These are phyloP conservation scores for Ptilonorhynchus violaceus DNA, from an alignment of 2,113 vertebrate species.

Conservation along the genomic window DNA sequence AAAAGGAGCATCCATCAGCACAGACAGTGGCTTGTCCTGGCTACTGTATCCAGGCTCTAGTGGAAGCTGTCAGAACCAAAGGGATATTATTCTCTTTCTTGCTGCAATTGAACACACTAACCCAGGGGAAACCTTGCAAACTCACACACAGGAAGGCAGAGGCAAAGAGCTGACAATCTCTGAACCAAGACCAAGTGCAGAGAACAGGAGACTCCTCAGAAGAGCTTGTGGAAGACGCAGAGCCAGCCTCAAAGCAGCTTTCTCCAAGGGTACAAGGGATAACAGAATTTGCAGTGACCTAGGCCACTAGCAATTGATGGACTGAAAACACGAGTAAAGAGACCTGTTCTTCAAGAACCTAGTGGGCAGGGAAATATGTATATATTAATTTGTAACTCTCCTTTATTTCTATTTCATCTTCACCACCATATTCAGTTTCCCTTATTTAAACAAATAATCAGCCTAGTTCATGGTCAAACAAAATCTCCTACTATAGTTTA, in stretches of 20 bases:
- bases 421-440: background rate
- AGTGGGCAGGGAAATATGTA: background rate
- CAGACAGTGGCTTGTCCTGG: background rate
- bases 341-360: background rate
- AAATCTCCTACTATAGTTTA: background rate
- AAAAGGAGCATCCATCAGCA: background rate
- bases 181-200: background rate
- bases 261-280: background rate
- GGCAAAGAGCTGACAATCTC: background rate
- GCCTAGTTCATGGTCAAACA: background rate
- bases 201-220: background rate
- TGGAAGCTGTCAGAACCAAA: background rate
- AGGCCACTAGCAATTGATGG: background rate
- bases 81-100: background rate
- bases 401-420: background rate
- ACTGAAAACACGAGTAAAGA: background rate
- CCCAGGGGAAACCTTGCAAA: background rate
- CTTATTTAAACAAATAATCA: background rate
- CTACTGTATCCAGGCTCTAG: background rate
- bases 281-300: background rate
- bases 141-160: background rate
- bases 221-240: rapidly evolving
- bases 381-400: background rate
- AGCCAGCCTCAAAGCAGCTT: background rate
- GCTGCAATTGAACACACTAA: background rate